Evolutionary conservation across 2,113 vertebrate genomes (phyloP).

Genomic region (Climacteris rufus): DNA sequence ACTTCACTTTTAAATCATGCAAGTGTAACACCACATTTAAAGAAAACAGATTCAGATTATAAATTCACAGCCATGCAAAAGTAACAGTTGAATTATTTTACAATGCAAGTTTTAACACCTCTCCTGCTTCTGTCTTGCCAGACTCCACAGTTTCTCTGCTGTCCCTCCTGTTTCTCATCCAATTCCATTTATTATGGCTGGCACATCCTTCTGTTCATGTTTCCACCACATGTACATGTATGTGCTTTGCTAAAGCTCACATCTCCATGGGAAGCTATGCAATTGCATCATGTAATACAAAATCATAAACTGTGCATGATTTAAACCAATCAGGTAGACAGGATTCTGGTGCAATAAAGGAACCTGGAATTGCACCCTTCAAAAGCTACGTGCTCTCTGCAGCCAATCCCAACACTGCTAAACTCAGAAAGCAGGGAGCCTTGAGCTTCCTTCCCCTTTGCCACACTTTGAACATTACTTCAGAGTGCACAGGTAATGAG

Average conservation of each 20-base stretch:
- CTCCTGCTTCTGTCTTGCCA: background rate
- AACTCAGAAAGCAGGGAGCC: background rate
- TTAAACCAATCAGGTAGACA: background rate
- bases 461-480: background rate
- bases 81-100: background rate
- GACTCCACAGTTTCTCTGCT: background rate
- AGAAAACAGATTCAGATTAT: background rate
- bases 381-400: background rate
- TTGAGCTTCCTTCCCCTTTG: background rate
- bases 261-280: background rate
- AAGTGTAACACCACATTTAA: background rate
- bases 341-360: background rate
- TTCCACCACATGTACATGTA: background rate
- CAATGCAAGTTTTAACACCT: background rate
- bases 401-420: background rate
- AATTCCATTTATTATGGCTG: background rate
- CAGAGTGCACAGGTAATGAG: background rate
- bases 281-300: background rate
- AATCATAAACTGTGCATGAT: background rate
- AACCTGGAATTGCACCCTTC: background rate
- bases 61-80: background rate
- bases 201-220: background rate
- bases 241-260: background rate
- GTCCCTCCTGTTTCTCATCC: background rate
- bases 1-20: background rate